Base-by-base conservation (phyloP, 2,888 invertebrate genomes). In the Eubasilissa splendida region DNA sequence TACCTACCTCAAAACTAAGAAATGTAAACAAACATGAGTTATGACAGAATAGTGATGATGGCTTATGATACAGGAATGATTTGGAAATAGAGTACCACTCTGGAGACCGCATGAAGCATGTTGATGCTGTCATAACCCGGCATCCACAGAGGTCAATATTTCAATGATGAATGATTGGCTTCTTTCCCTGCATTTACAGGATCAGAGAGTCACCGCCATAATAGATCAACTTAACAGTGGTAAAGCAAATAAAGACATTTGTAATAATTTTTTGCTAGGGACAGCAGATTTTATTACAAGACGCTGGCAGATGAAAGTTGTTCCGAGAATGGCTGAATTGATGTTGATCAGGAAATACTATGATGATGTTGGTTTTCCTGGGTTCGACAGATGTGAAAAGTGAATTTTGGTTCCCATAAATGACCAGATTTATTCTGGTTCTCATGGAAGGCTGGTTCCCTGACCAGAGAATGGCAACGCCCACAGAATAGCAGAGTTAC, bases 221-320 rank as follows among this genome's bases (percentile, higher is more conserved):
- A 12, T 66, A 42, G 42, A 66, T 11, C 66, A 66, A n/a, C 50
- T 66, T 42, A 66, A 66, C 1, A 66, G 66, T 66, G 66, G 66
- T 42, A 42, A 1, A 12, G 42, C 42, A 11, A 66, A 66, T 33
- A 33, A 22, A 33, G 65, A 65, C 65, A 33, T 65, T 10, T 42
- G 5, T 11, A 65, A 33, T 33, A 12, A 65, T 31, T 65, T 65
- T 22, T 33, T 10, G 5, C 10, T 9, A 60, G 22, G 9, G 22
- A 31, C 33, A 31, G 33, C 2, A 60, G 22, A 60, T 60, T 60
- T 3, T 60, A 60, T 14, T 22, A 14, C 60, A 60, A 22, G 22
- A 60, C 14, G 60, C 22, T 60, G 7, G 22, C 4, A 9, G 60
- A 0, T 60, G 60, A 60, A 14, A 5, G 14, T 60, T 9, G 60